Evolutionary conservation across 2,797 vertebrate species (phyloP), one percentile per base, ranked within the genome.

Genomic region (Limosa lapponica): DNA sequence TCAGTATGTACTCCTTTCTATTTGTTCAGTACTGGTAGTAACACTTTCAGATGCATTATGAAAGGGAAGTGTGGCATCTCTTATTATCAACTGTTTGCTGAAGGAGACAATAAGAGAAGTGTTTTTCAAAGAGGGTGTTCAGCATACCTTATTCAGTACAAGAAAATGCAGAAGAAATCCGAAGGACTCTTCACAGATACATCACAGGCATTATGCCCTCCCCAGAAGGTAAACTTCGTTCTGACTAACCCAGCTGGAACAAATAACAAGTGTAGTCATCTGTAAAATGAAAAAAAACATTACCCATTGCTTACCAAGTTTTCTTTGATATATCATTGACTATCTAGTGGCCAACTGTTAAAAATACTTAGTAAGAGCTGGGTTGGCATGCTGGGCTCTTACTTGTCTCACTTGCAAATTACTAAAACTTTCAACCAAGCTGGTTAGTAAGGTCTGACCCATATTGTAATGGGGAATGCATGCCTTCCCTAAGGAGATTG

Each of bases 1-100:
- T 83, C 43, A 69, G 34, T 81, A 91, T 87, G 91, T 96, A 71
- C 87, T 87, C n/a, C 24, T 46, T 61, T 82, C 52, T 93, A 30
- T 74, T 91, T 96, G 41, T 84, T 69, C 57, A 83, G 55, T 69
- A 41, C n/a, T 72, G 43, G 39, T 52, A 55, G 46, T 59, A 93
- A 72, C 22, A 30, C 46, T 88, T 88, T 62, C 19, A 65, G 43
- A 43, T 62, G 24, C 52, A 22, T 46, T 23, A 61, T 41, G 65
- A 61, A 87, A 92, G 52, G 32, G 3, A 65, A 65, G 6, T 13
- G 41, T 79, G 43, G 16, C 43, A 65, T 67, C 34, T 72, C 32
- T 49, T 74, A 74, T 74, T 92, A 41, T 6, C 32, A 73, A 1
- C 43, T 59, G 7, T 77, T 89, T 92, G 67, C 75, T 88, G 75